Evolutionary conservation across 2,797 vertebrate species (phyloP), one percentile per base, ranked within the genome.

Genomic region (Malacoctenus gilli): DNA sequence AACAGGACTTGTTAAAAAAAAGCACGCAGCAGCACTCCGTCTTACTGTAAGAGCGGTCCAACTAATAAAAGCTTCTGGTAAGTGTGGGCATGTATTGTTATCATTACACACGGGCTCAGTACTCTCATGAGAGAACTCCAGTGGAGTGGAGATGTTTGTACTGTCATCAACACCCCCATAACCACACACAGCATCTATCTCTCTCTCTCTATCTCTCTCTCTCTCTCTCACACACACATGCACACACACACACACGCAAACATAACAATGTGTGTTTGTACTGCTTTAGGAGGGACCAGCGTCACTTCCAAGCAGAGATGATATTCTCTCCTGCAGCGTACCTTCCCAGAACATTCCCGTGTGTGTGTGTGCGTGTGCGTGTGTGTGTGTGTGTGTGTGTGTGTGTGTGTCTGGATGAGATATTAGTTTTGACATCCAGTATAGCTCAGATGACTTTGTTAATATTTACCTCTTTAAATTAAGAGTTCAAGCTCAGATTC

Each of bases 221-320:
- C 41, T 13, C 47, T 12, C 23, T 9, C 25, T n/a, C 25, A 22
- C 31, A 11, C 54, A 14, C 40, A 14, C 47, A 18, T 48, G 8
- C 50, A 18, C 19, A 8, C 59, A 30, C 51, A 21, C 58, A 46
- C 42, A 31, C 36, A 5, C 36, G 47, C 68, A 62, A 72, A 48
- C 76, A 80, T 64, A 80, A 81, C 74, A 76, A 51, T 70, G 75
- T 73, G 62, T 84, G 73, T 83, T 87, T 82, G 75, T 72, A 54
- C 68, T 72, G 67, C 70, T 82, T 80, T 80, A 63, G 69, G 14
- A 14, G 56, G 36, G 84, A 82, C 75, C 71, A 67, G 78, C 73
- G 32, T 88, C 85, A 89, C 79, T 91, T 88, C 89, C 82, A 85
- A 89, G 85, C 82, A 89, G 44, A 34, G 74, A 75, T 78, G 76